Conservation (phyloP, 2,113 vertebrate species). For the Aviceda subcristata region DNA sequence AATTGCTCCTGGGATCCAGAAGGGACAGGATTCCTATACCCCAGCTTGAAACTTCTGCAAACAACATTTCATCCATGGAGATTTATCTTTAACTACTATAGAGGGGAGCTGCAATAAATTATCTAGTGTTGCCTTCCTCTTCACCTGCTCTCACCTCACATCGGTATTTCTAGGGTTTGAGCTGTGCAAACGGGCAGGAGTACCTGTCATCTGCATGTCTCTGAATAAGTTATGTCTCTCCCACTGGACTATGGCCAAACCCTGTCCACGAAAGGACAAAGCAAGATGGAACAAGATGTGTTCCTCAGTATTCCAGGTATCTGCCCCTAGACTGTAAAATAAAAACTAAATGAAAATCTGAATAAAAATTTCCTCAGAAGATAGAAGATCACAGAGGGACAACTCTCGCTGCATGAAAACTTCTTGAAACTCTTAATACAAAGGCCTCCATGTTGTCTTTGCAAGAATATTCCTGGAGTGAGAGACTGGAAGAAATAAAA, state of each 20-base stretch:
- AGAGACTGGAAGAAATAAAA: not conserved
- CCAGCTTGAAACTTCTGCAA: not conserved
- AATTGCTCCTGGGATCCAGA: not conserved
- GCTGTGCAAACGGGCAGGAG: fast-evolving
- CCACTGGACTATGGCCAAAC: not conserved
- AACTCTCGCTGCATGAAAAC: not conserved
- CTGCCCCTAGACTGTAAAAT: not conserved
- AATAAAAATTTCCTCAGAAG: not conserved
- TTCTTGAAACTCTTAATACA: not conserved
- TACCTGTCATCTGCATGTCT: not conserved
- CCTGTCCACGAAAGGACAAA: not conserved
- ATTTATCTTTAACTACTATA: not conserved
- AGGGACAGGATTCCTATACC: not conserved
- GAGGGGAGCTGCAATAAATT: not conserved
- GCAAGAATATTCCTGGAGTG: not conserved
- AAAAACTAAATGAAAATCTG: not conserved
- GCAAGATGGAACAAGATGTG: not conserved
- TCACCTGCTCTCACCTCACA: not conserved
- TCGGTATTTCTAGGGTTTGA: not conserved
- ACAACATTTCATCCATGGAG: not conserved
- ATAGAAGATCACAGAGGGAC: not conserved
- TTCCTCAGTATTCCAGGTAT: not conserved
- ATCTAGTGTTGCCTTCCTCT: not conserved
- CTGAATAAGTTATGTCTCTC: not conserved
- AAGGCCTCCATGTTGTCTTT: not conserved